Evolutionary conservation across 1,140 invertebrate genomes (phyloP), one percentile per base, ranked within the genome.

Genomic region (Atta cephalotes): DNA sequence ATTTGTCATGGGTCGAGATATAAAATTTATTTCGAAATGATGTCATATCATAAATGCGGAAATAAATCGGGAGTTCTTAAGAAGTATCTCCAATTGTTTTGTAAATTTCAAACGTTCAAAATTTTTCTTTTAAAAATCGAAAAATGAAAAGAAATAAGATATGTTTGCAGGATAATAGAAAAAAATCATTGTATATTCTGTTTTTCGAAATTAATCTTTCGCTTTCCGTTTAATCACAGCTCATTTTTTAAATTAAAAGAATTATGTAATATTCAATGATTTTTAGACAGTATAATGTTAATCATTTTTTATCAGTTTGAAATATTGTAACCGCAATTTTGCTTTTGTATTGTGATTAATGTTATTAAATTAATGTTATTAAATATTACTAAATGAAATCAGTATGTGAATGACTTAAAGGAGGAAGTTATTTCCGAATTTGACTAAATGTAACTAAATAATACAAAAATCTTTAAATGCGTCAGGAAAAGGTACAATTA

Each of bases 401-500:
- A 3, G 2, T 6, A n/a, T 5, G 5, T 18, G 18, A 21, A 21
- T 58, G 53, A 80, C 66, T 53, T 12, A 14, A 25, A 58, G 5
- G n/a, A 39, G 21, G 2, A 70, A 70, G 12, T 81, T 80, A 39
- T 18, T 14, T 56, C 16, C 4, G 21, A 70, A 21, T 49, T 79
- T 31, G 16, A 31, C 56, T 25, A 25, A 28, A 35, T 7, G n/a
- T 77, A 39, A 39, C 1, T 21, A 12, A 51, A 74, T 72, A 45
- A 79, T 28, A 31, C 39, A 25, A 72, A 25, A 49, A 12, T 16
- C 10, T 62, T 84, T 49, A 35, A 35, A 74, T 16, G 31, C 31
- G 21, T 71, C 28, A 21, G 14, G 7, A 49, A n/a, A 1, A 82
- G 12, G 16, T 76, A 35, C 28, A 39, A 84, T 84, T 84, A 74